Evolutionary conservation across 1,140 invertebrate genomes (phyloP), one percentile per base, ranked within the genome.

Genomic region (Aphis craccivora): DNA sequence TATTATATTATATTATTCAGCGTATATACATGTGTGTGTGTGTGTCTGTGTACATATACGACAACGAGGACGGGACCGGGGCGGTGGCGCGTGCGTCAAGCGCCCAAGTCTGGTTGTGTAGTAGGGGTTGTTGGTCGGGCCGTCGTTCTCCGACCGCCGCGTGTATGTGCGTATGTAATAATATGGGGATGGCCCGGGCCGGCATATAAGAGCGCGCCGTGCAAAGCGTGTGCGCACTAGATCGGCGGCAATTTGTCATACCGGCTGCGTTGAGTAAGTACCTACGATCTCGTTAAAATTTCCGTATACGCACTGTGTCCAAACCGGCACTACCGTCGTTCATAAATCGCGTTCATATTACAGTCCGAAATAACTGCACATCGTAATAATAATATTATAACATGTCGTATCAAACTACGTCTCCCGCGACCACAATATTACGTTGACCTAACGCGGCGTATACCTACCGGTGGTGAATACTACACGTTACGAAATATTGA

Each of bases 201-300:
- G 48, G 88, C 48, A 93, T 92, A 92, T 92, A 92, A 92, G 91
- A 93, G 91, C 9, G 91, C 91, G 91, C 35, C 81, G 91, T 93
- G 81, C 76, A 43, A 93, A 93, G 55, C 48, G 91, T 76, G 60
- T 37, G 45, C 91, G 91, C 91, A 93, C 91, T 45, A 86, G 35
- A 93, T 53, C 76, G 48, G 91, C 25, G 45, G 91, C 76, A 43
- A 83, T 81, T 76, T 92, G 91, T 84, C 91, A 83, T 76, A 35
- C 53, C 53, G 55, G 67, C 60, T 18, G 60, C n/a, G 60, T 76
- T 20, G 81, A 83, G 37, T 23, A 83, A 11, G 81, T 23, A 51
- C 48, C 48, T 51, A 76, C 60, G 60, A 76, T 22, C 60, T n/a
- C 60, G 60, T 76, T 76, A n/a, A 76, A 76, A 76, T 76, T 76